Conservation (phyloP, 1,140 invertebrate species). For the Lepidurus apus region DNA sequence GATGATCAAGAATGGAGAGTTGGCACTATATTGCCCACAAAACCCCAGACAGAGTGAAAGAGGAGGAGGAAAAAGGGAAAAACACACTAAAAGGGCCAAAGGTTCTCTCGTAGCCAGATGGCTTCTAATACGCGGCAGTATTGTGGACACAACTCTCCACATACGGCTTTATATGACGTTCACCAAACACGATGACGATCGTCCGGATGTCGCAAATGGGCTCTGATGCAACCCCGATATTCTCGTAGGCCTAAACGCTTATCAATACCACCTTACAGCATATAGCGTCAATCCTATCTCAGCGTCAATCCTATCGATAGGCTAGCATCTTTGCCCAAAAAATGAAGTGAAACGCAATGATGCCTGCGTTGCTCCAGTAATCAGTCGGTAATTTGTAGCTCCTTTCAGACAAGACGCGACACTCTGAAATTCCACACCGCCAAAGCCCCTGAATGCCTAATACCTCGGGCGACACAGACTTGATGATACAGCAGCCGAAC, state of each 20-base stretch:
- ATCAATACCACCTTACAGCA: not conserved
- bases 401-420: not conserved
- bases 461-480: not conserved
- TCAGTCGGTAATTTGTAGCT: not conserved
- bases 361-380: not conserved
- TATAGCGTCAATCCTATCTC: too few species aligned
- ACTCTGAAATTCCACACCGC: not conserved
- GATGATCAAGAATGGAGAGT: not conserved
- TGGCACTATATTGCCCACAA: not conserved
- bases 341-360: not conserved
- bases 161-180: slow-evolving; percentile 22
- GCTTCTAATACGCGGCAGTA: not conserved
- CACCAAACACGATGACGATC: slow-evolving; percentile 16
- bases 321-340: too few species aligned
- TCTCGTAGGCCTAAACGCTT: not conserved
- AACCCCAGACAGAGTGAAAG: not conserved
- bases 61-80: not conserved
- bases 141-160: slow-evolving; percentile 21
- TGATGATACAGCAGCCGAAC: not conserved
- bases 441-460: not conserved
- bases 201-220: not conserved
- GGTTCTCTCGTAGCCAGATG: not conserved
- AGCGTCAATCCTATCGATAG: too few species aligned
- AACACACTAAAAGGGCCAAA: not conserved
- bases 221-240: not conserved